Evolutionary conservation across 1,140 invertebrate species (phyloP), one percentile per base, ranked within the genome.

Genomic region (Sipha flava): DNA sequence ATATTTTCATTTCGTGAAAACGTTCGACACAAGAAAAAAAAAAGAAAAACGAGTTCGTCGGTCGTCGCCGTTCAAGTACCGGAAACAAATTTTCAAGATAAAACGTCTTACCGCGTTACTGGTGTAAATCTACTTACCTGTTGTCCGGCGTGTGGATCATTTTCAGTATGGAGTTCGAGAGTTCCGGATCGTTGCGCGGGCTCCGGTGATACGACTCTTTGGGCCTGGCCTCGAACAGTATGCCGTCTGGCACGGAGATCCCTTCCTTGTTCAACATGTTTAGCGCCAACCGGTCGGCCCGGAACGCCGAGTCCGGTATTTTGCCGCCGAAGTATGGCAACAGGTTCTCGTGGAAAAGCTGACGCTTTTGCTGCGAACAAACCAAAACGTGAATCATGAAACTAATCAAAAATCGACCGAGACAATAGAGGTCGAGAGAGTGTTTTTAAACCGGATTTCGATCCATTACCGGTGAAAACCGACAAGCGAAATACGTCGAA

Each of bases 201-300:
- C 83, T 82, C 66, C 85, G 82, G 34, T 84, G 82, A 81, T 86
- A 84, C 80, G 84, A 84, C 7, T 86, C 85, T 1, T 83, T 80
- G 12, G 83, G 84, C 34, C 86, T 81, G 10, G 84, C 83, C 49
- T 90, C 87, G 0, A 90, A 84, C 31, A 90, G 81, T 9, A 90
- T 85, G 1, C 89, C 90, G 83, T 91, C 89, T 4, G 89, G 88
- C 31, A 89, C 83, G 0, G 88, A 85, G 31, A 90, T 89, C 14
- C 90, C 90, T 83, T 90, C 88, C 83, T 90, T 89, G 83, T 90
- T 90, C 16, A 90, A 83, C 31, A 87, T 87, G 84, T 91, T 91
- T 34, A 90, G 82, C 21, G 87, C 87, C 23, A 91, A 84, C 23
- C 90, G 87, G 84, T 90, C 89, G 0, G 87, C 86, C 73, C 86